Conservation (phyloP, 1,140 invertebrate species). For the Musca domestica region DNA sequence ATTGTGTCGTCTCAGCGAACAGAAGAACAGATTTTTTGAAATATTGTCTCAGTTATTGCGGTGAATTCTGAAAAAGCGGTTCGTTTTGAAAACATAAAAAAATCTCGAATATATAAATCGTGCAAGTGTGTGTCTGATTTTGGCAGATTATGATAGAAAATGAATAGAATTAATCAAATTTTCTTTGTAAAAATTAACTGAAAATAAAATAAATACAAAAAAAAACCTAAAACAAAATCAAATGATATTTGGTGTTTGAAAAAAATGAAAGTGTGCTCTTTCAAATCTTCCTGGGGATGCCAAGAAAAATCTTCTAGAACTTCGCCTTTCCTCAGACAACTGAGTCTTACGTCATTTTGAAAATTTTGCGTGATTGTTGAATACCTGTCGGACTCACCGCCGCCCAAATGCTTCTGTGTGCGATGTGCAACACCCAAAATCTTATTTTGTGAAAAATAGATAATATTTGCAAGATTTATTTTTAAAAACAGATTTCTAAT, state of each 20-base stretch:
- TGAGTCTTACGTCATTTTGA: conserved; percentile 3
- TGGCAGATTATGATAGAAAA: conserved; percentile 2
- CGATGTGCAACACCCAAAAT: not conserved
- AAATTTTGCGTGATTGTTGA: not conserved
- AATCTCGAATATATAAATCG: not conserved
- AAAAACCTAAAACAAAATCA: not conserved
- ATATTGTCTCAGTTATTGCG: conserved; percentile 25
- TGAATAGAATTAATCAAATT: conserved; percentile 1
- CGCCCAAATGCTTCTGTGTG: not conserved
- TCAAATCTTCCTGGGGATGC: too few relatives aligned
- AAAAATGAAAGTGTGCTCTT: not conserved
- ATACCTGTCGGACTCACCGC: not conserved
- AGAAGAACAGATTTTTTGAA: not conserved
- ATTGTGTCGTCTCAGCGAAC: not conserved
- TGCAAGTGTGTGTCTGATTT: not conserved
- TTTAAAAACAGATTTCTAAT: conserved; percentile 11
- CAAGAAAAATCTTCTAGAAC: conserved; percentile 11
- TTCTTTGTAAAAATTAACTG: not conserved
- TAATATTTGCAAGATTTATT: not conserved
- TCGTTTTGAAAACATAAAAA: conserved; percentile 17
- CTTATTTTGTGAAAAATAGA: conserved; percentile 1
- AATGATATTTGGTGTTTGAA: not conserved
- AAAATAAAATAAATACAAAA: conserved; percentile 19
- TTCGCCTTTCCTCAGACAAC: not conserved
- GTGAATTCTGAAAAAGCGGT: conserved; percentile 26